Conservation (phyloP, 2,797 vertebrate genomes). For the Phalanger gymnotis region DNA sequence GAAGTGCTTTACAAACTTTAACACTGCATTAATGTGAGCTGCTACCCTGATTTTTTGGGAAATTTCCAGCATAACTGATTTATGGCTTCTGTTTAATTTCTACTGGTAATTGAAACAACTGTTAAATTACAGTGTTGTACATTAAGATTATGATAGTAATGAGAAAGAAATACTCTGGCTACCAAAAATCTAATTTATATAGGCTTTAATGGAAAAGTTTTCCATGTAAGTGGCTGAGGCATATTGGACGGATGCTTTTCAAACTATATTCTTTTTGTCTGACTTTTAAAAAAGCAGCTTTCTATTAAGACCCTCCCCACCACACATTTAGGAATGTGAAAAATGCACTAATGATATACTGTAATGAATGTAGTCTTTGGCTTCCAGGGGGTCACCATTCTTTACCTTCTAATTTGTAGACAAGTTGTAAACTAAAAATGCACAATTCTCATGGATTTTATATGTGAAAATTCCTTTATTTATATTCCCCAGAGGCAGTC, state of each 20-base stretch:
- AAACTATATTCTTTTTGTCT: not conserved
- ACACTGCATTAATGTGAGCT: not conserved
- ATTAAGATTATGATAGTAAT: slow-evolving; percentile 13
- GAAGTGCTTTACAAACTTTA: slow-evolving; percentile 29
- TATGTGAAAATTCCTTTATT: not conserved
- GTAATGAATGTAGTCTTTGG: not conserved
- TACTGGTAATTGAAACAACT: slow-evolving; percentile 31
- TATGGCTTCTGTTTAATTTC: slow-evolving; percentile 50
- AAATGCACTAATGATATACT: not conserved
- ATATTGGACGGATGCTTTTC: not conserved
- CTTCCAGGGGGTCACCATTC: not conserved
- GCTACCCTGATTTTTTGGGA: slow-evolving; percentile 6
- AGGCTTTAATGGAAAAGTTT: slow-evolving; percentile 17
- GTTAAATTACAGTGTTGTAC: slow-evolving; percentile 42
- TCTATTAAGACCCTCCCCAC: not conserved
- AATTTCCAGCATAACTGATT: not conserved
- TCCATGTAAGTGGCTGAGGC: not conserved
- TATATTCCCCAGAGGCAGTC: not conserved
- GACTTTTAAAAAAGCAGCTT: not conserved
- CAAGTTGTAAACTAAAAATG: not conserved
- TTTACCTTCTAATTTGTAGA: not conserved
- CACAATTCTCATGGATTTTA: not conserved
- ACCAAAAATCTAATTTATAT: slow-evolving; percentile 36
- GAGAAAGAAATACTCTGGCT: slow-evolving; percentile 10
- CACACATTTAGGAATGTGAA: not conserved